Evolutionary conservation across 2,113 vertebrate genomes (phyloP).

Genomic region (Labeo rohita): DNA sequence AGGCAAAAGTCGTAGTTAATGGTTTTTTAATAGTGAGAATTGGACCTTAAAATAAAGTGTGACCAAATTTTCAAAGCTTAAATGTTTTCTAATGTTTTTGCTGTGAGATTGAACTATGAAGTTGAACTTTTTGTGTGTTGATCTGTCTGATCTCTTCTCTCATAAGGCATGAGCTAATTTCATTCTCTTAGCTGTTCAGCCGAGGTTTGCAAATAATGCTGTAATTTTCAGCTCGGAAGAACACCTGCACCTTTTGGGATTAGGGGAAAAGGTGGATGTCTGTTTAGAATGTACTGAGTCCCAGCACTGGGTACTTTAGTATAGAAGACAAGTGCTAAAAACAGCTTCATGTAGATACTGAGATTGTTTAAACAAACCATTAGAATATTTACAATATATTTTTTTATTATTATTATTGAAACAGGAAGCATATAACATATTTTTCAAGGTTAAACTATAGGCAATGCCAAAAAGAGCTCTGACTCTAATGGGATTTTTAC

Average conservation of each 20-base stretch:
- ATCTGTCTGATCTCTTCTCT: conserved; percentile 38
- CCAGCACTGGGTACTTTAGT: conserved; percentile 20
- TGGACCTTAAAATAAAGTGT: too few species aligned
- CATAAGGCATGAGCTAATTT: conserved; percentile 41
- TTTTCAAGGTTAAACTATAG: background rate
- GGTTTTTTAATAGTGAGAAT: too few species aligned
- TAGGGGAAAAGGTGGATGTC: conserved; percentile 49
- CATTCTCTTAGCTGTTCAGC: conserved; percentile 43
- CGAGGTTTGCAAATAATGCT: conserved; percentile 56
- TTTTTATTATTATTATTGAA: background rate
- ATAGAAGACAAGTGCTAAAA: background rate
- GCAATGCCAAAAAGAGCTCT: background rate
- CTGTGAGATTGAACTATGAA: background rate
- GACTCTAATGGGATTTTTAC: background rate
- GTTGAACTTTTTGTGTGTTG: conserved; percentile 21
- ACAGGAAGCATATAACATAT: background rate
- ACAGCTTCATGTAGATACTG: conserved; percentile 2
- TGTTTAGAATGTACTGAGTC: conserved; percentile 48
- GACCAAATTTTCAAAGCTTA: background rate
- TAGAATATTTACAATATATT: background rate
- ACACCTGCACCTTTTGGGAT: conserved; percentile 60
- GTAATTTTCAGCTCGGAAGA: conserved; percentile 59
- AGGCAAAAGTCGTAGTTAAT: too few species aligned
- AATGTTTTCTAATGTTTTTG: background rate
- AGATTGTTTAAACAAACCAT: background rate